These are phyloP conservation scores for Dryobates pubescens DNA, from an alignment of 2,797 vertebrate genomes.

Conservation along the genomic window DNA sequence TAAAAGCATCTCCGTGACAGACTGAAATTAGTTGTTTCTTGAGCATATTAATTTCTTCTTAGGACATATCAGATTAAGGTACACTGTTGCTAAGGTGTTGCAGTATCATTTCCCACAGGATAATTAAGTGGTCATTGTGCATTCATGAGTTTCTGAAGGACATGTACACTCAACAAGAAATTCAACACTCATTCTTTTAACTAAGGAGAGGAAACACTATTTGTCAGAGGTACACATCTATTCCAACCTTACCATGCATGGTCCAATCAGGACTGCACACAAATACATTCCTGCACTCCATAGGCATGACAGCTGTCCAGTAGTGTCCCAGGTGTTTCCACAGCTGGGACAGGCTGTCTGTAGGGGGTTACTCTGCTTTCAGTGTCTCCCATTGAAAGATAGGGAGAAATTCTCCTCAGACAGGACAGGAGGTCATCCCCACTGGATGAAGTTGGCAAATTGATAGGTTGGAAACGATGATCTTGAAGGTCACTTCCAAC, in stretches of 20 bases:
- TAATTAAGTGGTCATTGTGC: not conserved
- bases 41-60: not conserved
- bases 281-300: not conserved
- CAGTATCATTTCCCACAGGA: not conserved
- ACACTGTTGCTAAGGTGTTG: not conserved
- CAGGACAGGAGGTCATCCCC: not conserved
- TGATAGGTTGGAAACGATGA: too few species aligned
- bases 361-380: too few species aligned
- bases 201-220: not conserved
- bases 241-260: not conserved
- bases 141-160: not conserved
- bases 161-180: not conserved
- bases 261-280: not conserved
- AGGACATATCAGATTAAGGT: not conserved
- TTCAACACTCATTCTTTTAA: not conserved
- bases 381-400: too few species aligned
- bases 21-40: not conserved
- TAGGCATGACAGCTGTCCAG: not conserved
- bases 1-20: not conserved
- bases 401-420: not conserved
- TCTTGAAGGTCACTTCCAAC: too few species aligned
- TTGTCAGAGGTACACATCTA: not conserved
- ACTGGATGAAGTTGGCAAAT: not conserved
- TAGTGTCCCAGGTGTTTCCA: too few species aligned
- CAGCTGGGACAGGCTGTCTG: too few species aligned